Conservation (phyloP, 2,113 vertebrate genomes). For the Probosciger aterrimus region DNA sequence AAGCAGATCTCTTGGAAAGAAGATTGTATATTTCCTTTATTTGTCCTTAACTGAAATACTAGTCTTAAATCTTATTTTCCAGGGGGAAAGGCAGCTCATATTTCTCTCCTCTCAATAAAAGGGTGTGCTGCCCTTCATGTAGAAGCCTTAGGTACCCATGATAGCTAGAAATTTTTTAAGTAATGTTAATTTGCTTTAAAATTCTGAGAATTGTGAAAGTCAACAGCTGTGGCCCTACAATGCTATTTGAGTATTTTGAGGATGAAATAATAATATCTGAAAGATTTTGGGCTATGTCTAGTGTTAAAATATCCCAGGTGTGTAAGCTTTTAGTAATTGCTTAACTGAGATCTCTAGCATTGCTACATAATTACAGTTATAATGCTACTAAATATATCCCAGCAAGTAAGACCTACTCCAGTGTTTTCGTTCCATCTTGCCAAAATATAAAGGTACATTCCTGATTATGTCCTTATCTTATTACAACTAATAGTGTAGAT, state of each 20-base stretch:
- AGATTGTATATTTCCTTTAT: not conserved
- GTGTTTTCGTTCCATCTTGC: not conserved
- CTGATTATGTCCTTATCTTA: not conserved
- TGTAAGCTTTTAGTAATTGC: not conserved
- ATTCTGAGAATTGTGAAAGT: not conserved
- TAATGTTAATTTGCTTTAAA: not conserved
- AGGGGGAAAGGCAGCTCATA: not conserved
- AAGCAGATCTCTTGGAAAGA: not conserved
- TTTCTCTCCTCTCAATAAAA: not conserved
- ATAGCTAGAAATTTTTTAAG: not conserved
- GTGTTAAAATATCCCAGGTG: not conserved
- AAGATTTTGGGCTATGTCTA: not conserved
- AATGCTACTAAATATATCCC: not conserved
- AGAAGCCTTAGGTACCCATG: not conserved
- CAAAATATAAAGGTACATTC: not conserved
- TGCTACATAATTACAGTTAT: not conserved
- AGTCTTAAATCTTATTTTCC: not conserved
- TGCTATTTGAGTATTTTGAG: not conserved
- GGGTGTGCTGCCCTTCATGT: not conserved
- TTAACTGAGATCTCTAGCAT: not conserved
- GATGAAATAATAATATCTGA: not conserved
- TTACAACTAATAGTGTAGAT: not conserved
- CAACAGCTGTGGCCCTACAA: not conserved
- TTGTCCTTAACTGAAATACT: not conserved
- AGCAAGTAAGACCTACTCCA: not conserved